Base-by-base conservation (phyloP, 2,888 invertebrate genomes). In the Aleiodes alternator region DNA sequence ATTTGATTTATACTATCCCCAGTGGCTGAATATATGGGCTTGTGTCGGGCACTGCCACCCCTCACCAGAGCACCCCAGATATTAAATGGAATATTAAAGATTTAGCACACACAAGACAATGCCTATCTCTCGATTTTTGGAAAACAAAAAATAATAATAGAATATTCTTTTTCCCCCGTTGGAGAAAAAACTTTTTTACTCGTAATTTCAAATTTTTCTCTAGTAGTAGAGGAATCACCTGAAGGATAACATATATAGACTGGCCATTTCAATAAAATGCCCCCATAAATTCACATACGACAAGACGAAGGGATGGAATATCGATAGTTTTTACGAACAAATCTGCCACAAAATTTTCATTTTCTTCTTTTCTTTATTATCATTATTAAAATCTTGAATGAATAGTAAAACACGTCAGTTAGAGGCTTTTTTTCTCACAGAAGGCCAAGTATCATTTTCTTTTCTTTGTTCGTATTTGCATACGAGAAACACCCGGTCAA, bases 21-120 rank as follows among this genome's bases (percentile, higher is more conserved):
- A 71, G 73, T 76, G 78, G 68, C 73, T 74, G 80, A 76, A 75
- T 76, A 73, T 73, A 76, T 72, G 72, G 73, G 71, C 71, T 23
- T 70, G 78, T 80, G 80, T 80, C 82, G 79, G 78, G 70, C 79
- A 59, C 69, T 73, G 76, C 73, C 78, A 61, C 76, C 75, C 80
- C 79, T 71, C 69, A 75, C 78, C 50, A 59, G 61, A 64, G 73
- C 68, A 68, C 71, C 66, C 71, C 78, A 81, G 82, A 86, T 87
- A 86, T 87, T 87, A 87, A 87, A 87, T 86, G 85, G 86, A 87
- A 87, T 87, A 86, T 87, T 86, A 86, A 87, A 87, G 86, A 87
- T 86, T 86, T 84, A 80, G 81, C 82, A 75, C 78, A 81, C 78
- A 81, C 59, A 71, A 50, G 50, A 69, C 69, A 69, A 69, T 69